Evolutionary conservation across 2,113 vertebrate genomes (phyloP).

Genomic region (Sphyrna mokarran): DNA sequence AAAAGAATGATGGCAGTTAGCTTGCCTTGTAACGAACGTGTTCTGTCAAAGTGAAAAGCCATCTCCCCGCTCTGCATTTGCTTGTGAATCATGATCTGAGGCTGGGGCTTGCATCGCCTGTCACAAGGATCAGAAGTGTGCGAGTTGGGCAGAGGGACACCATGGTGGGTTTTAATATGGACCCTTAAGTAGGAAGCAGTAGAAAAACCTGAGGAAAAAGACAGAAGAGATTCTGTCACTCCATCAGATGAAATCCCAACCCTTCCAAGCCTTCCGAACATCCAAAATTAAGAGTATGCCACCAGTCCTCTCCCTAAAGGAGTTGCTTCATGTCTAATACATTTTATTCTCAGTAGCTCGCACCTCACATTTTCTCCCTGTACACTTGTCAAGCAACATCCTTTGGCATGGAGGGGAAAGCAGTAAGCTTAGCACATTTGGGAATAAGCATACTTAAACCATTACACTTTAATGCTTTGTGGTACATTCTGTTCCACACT

Average conservation of each 20-base stretch:
- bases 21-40: constrained; percentile 99
- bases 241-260: constrained; percentile 22
- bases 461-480: constrained; percentile 43
- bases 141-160: constrained; percentile 81
- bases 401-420: not conserved
- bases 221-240: constrained; percentile 70
- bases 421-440: constrained; percentile 37
- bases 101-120: constrained; percentile 80
- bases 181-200: constrained; percentile 99
- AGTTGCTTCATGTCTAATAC: not conserved
- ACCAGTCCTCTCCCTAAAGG: not conserved
- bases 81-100: constrained; percentile 40
- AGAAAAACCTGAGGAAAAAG: constrained; percentile 98
- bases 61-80: constrained; percentile 75
- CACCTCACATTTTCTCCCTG: not conserved
- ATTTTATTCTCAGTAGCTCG: not conserved
- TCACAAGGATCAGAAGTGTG: constrained; percentile 72
- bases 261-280: constrained; percentile 7
- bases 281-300: not conserved
- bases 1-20: constrained; percentile 56
- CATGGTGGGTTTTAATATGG: constrained; percentile 99
- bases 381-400: not conserved
- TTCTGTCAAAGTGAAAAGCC: constrained; percentile 97
- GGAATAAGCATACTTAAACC: no score
- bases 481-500: constrained; percentile 40